phyloP scores from a whole-genome alignment of 2,797 vertebrate genomes.

The Gastrophryne carolinensis region DNA sequence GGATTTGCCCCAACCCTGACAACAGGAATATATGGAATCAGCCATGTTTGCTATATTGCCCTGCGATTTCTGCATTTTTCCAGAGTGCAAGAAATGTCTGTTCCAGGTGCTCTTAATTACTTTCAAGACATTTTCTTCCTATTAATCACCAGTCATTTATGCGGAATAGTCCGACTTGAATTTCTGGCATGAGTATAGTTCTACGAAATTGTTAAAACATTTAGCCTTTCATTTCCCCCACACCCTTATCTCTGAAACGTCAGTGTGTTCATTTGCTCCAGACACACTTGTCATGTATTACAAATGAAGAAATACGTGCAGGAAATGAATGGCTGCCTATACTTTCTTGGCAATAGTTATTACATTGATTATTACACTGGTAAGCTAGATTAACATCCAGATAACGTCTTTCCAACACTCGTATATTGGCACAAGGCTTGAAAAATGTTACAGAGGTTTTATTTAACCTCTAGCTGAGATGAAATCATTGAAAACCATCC shows the following conservation, averaged over 20 bases:
- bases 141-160: neutral
- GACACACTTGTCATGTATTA: neutral
- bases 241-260: constrained; percentile 32
- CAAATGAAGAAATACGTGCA: neutral
- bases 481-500: neutral
- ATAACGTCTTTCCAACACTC: neutral
- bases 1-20: too few species aligned
- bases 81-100: too few species aligned
- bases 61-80: too few species aligned
- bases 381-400: neutral
- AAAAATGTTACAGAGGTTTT: neutral
- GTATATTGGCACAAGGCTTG: neutral
- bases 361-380: neutral
- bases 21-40: too few species aligned
- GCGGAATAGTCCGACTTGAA: neutral
- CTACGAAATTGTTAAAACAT: neutral
- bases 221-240: neutral
- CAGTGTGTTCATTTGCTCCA: constrained; percentile 53
- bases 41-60: too few species aligned
- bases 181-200: neutral
- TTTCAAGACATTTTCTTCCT: neutral
- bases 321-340: neutral
- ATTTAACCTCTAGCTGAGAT: neutral
- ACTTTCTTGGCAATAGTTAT: neutral
- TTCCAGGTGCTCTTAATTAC: neutral